Evolutionary conservation across 2,797 vertebrate species (phyloP), one percentile per base, ranked within the genome.

Genomic region (Eulemur mongoz): DNA sequence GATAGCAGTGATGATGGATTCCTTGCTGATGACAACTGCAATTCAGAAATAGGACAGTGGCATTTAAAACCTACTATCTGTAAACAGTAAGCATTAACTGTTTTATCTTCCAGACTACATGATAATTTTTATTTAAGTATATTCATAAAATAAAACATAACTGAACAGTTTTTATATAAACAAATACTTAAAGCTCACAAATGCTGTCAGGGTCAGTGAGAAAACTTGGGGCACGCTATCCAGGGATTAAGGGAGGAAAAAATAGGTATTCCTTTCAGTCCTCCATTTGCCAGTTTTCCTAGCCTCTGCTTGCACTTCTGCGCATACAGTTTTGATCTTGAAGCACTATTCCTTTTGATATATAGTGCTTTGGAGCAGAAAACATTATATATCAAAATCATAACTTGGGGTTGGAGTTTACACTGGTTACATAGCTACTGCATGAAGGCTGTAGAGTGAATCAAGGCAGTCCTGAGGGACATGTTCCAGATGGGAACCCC

Each of bases 1-100:
- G 99, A 99, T 98, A 99, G 99, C 98, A 99, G 99, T 48, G 99
- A 99, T 84, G 99, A 99, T 38, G 99, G 99, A 50, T 98, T 99
- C 76, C 98, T 99, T 97, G 98, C 98, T 0, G 99, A 99, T 57
- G 99, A 99, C 63, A 85, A 98, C 13, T 98, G 98, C 61, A 97
- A 54, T 95, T 99, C 99, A 4, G 99, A 99, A 96, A 96, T 98
- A 94, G 98, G 99, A 3, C 98, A 98, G 4, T 98, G 99, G 98
- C 97, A 99, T 87, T 98, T 99, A 92, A 99, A 98, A 93, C 98
- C 98, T 4, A 99, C 97, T 92, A 94, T 99, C 98, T 99, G 99
- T 98, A 99, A 98, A 99, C 99, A 99, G 99, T 99, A 98, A 99
- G 99, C 98, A 97, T 61, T 93, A 75, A 93, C 52, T 92, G 1